These are phyloP conservation scores for Crematogaster levior DNA, from an alignment of 2,888 invertebrate genomes.

Conservation along the genomic window DNA sequence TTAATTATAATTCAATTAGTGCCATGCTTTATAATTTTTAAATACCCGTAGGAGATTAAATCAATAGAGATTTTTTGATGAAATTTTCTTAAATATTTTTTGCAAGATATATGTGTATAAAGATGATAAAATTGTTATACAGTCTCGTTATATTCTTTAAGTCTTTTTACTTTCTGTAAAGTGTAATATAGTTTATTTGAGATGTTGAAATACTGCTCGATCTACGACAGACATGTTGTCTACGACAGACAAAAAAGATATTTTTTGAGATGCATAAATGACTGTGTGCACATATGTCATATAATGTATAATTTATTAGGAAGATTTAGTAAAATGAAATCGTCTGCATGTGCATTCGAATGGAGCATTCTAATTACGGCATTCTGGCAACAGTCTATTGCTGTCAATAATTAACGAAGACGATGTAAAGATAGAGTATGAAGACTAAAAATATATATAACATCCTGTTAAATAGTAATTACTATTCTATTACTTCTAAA, in stretches of 20 bases:
- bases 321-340: conserved; percentile 12
- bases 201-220: neutral
- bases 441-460: neutral
- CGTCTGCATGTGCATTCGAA: neutral
- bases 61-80: neutral
- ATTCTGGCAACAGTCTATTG: neutral
- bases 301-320: conserved; percentile 8
- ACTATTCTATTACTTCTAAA: too few species aligned
- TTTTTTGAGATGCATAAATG: neutral
- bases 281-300: neutral
- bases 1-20: neutral
- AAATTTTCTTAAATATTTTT: neutral
- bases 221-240: too few species aligned
- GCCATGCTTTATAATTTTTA: neutral
- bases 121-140: neutral
- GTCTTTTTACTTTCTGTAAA: too few species aligned
- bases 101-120: neutral
- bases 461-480: neutral
- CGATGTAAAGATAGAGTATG: neutral
- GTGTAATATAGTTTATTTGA: neutral
- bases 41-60: neutral
- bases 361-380: neutral
- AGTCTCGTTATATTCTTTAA: too few species aligned
- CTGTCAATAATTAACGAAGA: conserved; percentile 19
- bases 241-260: too few species aligned